Base-by-base conservation (phyloP, 23 tunicate genomes). In the Diplosoma virens region DNA sequence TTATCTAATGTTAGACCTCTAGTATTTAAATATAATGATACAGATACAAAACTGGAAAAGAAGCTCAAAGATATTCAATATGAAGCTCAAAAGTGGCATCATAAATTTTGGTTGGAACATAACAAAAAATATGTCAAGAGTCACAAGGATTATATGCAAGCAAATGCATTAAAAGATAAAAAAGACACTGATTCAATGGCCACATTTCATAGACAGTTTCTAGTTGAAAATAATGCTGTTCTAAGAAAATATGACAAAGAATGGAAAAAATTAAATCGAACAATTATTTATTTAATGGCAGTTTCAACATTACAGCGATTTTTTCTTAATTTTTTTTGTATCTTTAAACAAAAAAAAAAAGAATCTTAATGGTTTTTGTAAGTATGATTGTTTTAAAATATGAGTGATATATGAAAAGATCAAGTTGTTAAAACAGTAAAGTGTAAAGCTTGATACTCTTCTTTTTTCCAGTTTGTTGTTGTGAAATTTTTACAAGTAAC, bases 61-160 rank as follows among this genome's bases (percentile, higher is more conserved):
- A 60, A 31, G 1, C 28, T 79, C 45, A 64, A 65, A 32, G 48
- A 37, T 21, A 27, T 79, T 37, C 72, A 66, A 45, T 33, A 21
- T 17, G 67, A 79, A 5, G 66, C 83, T 33, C 83, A 79, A 2
- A 0, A 65, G 48, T 79, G 83, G 83, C 83, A 79, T 79, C 83
- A 79, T 48, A 7, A 65, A 16, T 79, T 79, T 32, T 79, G 83
- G 83, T 29, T n/a, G 41, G 66, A 47, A 30, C 83, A 79, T 31
- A 79, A 79, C 28, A 30, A 46, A 48, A 29, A 18, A 45, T 79
- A 33, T 52, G 48, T 16, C 23, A 9, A 71, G 76, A 32, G 76
- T 6, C 76, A 58, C 46, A 58, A 71, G 18, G 30, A 37, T 18
- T 71, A 33, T 20, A 47, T 37, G 6, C 3, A 71, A n/a, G 18